Evolutionary conservation across 2,888 invertebrate genomes (phyloP), one percentile per base, ranked within the genome.

Genomic region (Pegoplata infirma): DNA sequence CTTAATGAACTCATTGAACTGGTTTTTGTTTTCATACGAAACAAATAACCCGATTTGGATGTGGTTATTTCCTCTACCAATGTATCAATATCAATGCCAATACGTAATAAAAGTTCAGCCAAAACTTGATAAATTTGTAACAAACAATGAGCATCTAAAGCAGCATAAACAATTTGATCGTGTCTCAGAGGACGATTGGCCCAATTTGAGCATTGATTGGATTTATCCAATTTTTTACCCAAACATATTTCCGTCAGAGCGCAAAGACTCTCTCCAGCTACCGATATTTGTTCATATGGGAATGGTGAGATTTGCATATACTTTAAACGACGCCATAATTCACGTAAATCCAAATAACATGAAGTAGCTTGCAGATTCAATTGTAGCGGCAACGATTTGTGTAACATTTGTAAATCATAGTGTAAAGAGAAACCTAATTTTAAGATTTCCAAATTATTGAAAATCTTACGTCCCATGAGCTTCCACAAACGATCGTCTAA

Each of bases 161-260:
- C 97, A 76, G 97, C 97, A 91, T 97, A 97, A 49, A 91, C 88
- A 74, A 96, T 92, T 90, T 97, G 97, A 76, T 93, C 93, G 47
- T 91, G 90, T 56, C 96, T 90, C 63, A 97, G 86, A 8, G 97
- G 97, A 82, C 97, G 91, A 82, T 94, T 92, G 85, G 96, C 95
- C 97, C 97, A 97, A 88, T 97, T 96, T 0, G 96, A 96, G 89
- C 96, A 95, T 86, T 97, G 97, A 89, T 97, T 96, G n/a, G 93
- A 93, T 89, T 97, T 97, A 88, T 96, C 93, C 47, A 97, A 89
- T 51, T 94, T 93, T 67, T 92, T 90, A 5, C 96, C 96, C 85
- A 96, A 92, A 86, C 95, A 95, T 46, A 93, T 90, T 85, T 94
- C 92, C 0, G 96, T 94, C 72, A 97, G 89, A 80, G 93, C 93